Conservation (phyloP, 1,140 invertebrate species). For the Musca domestica region DNA sequence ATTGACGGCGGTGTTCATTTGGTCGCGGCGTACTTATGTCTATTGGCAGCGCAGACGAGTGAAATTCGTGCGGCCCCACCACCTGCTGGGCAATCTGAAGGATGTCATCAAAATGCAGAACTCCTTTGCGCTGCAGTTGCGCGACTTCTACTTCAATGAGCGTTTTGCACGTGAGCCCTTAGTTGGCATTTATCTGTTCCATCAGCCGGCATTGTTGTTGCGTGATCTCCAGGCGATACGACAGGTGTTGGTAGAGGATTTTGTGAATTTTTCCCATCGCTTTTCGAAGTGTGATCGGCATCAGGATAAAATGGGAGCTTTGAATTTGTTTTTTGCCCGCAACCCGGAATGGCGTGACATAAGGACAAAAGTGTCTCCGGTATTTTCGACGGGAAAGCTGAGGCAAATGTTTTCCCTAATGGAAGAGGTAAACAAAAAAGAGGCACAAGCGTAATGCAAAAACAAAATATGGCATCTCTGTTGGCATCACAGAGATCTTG, state of each 20-base stretch:
- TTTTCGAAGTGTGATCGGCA: slow-evolving; percentile 42
- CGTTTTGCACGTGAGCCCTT: slow-evolving; percentile 45
- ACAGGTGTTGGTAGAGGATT: slow-evolving; percentile 57
- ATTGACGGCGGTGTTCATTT: slow-evolving; percentile 45
- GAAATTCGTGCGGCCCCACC: slow-evolving; percentile 47
- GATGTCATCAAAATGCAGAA: slow-evolving; percentile 43
- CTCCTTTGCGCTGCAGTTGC: slow-evolving; percentile 44
- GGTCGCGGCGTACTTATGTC: slow-evolving; percentile 50
- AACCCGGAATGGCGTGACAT: slow-evolving; percentile 58
- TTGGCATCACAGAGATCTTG: too few species aligned
- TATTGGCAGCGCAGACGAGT: slow-evolving; percentile 50
- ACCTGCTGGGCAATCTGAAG: slow-evolving; percentile 45
- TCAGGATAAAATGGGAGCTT: slow-evolving; percentile 44
- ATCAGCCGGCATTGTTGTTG: slow-evolving; percentile 56
- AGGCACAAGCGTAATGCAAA: neutral
- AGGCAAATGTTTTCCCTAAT: slow-evolving; percentile 60
- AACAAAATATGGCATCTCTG: too few species aligned
- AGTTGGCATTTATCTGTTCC: slow-evolving; percentile 55
- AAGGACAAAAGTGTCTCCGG: slow-evolving; percentile 57
- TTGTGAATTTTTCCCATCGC: slow-evolving; percentile 52
- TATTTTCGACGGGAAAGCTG: slow-evolving; percentile 59
- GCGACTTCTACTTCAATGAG: slow-evolving; percentile 44
- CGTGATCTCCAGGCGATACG: slow-evolving; percentile 58
- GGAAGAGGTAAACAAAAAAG: slow-evolving; percentile 53
- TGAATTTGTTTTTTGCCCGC: slow-evolving; percentile 47